Evolutionary conservation across 2,888 invertebrate genomes (phyloP), one percentile per base, ranked within the genome.

Genomic region (Hirtodrosophila confusa): DNA sequence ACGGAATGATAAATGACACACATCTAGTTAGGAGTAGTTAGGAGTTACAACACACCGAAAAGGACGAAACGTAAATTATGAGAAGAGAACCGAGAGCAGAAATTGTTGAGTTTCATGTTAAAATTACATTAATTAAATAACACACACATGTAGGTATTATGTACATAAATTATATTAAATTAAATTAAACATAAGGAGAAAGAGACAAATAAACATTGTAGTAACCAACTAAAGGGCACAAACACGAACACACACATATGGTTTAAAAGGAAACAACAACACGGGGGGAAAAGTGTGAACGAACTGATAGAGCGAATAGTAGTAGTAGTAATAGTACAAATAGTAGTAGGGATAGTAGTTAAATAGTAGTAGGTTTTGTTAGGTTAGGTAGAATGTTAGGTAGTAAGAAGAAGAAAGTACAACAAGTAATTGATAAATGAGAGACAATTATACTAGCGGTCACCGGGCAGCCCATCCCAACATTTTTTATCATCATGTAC

Each of bases 391-490:
- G 70, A 70, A 70, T 79, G 78, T 31, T 72, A 82, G 77, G 51
- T 67, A 57, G 67, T 75, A 74, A 58, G 58, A 80, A 82, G 86
- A 82, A 82, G 86, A 82, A 77, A 85, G 87, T 78, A 87, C 88
- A 88, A 89, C 88, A 88, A 88, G 87, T 88, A 89, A 89, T 88
- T 89, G 80, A 88, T 89, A 82, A 84, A 86, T 85, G 62, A 69
- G 79, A 67, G 86, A 88, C 84, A 89, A 89, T 88, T 90, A 90
- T 90, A 90, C 90, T 90, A 91, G 91, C 90, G 91, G 90, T 91
- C 90, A 91, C 90, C 91, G 91, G 91, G 91, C 91, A 91, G 91
- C 91, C 91, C 91, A 91, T 91, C 91, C 91, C 91, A 91, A 91
- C 91, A 91, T 90, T 89, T 90, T 31, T 31, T 85, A 84, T 89